phyloP scores from a whole-genome alignment of 2,888 invertebrate species.

The Celastrina argiolus region DNA sequence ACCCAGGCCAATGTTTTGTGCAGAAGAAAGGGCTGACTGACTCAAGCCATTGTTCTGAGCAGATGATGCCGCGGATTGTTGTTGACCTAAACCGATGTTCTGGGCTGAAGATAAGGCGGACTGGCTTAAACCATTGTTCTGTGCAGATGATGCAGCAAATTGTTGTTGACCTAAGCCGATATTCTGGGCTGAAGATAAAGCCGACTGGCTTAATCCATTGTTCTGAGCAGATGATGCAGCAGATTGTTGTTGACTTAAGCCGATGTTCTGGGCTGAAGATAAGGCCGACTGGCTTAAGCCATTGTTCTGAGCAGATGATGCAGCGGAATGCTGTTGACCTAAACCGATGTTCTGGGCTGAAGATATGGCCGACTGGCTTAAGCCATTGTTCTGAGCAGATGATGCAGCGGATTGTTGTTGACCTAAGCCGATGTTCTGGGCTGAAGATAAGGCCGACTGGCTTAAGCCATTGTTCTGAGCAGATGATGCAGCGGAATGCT shows the following conservation, averaged over 20 bases:
- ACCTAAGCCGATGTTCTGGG: constrained; percentile 40
- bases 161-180: neutral
- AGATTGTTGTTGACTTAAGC: neutral
- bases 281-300: neutral
- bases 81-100: constrained; percentile 47
- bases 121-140: neutral
- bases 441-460: constrained; percentile 42
- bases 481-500: constrained; percentile 46
- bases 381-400: neutral
- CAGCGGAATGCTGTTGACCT: neutral
- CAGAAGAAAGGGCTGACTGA: constrained; percentile 42
- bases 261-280: neutral
- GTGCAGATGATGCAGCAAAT: neutral
- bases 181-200: neutral
- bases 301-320: neutral
- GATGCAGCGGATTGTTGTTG: neutral
- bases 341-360: neutral
- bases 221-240: constrained; percentile 4
- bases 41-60: constrained; percentile 49
- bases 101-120: constrained; percentile 1
- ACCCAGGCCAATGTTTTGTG: constrained; percentile 38
- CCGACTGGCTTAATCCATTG: neutral
- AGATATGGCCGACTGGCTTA: neutral
- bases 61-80: constrained; percentile 42
- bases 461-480: constrained; percentile 44